Percentiles rank a stretch among this genome's conserved stretches.
phyloP scores from a whole-genome alignment of 2,888 invertebrate genomes.

The Caenorhabditis becei region DNA sequence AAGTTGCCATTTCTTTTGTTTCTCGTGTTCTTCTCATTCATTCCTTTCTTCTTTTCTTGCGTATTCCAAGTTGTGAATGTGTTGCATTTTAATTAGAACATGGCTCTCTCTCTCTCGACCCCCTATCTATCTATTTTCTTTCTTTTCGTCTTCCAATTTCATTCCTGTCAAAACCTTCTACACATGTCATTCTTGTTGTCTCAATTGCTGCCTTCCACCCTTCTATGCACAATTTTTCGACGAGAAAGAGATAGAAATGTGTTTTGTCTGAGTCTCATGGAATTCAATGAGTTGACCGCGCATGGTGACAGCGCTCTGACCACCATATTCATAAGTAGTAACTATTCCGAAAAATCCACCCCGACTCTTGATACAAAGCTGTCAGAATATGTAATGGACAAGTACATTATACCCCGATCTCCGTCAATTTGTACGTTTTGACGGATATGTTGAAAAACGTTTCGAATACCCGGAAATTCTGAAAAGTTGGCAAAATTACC shows the following conservation, averaged over 20 bases:
- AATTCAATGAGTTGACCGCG: conserved; percentile 35
- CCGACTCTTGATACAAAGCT: conserved; percentile 41
- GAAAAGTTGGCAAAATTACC: conserved; percentile 47
- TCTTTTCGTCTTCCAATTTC: conserved; percentile 49
- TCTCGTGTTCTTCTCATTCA: conserved; percentile 12
- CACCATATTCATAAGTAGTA: conserved; percentile 50
- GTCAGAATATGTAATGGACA: conserved; percentile 42
- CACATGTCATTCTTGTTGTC: conserved; percentile 63
- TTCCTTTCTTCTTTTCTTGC: conserved; percentile 3
- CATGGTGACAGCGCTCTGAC: conserved; percentile 29
- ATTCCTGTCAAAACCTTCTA: conserved; percentile 62
- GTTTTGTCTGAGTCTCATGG: conserved; percentile 46
- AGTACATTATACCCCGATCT: conserved; percentile 26
- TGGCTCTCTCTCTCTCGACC: conserved; percentile 7
- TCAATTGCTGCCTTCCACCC: conserved; percentile 46
- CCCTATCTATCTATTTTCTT: conserved; percentile 25
- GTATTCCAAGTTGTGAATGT: conserved; percentile 50
- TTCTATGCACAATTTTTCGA: conserved; percentile 47
- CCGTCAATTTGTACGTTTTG: conserved; percentile 1
- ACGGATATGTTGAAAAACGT: conserved; percentile 44
- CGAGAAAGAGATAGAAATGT: conserved; percentile 44
- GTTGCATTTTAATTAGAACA: conserved; percentile 67
- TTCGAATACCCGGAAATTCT: neutral
- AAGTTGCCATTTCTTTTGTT: neutral
- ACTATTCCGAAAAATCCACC: conserved; percentile 38